Base-by-base conservation (phyloP, 1,140 invertebrate species). In the Doryteuthis pealeii region DNA sequence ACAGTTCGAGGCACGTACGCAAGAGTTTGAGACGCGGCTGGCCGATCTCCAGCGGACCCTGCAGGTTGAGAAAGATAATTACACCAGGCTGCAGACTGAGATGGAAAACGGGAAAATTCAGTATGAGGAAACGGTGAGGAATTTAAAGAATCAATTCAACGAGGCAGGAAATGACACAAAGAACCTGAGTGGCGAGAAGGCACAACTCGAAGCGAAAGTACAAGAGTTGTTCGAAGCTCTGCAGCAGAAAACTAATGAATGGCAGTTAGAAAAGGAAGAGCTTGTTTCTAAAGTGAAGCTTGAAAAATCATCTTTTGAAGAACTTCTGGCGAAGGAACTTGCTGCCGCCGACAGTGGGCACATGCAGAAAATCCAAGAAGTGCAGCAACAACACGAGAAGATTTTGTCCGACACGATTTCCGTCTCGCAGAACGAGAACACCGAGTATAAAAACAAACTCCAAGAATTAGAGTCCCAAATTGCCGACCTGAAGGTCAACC, bases 61-160 rank as follows among this genome's bases (percentile, higher is more conserved):
- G 26, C 33, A 75, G 26, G 58, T 33, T 28, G 62, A 81, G 54
- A 32, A 33, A 67, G 76, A 81, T 26, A 26, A 54, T 4, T 74
- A 75, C 68, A 67, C 68, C 22, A 80, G 80, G 33, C 65, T 80
- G 32, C 49, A 70, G 35, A 80, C 78, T 45, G 78, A 82, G 32
- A 33, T 78, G 18, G 76, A 76, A 28, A 78, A 78, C 32, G 45
- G 74, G 18, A 77, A 75, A 22, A 74, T 72, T 26, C 71, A 80
- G 31, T 69, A 40, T 31, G 62, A 67, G 65, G 68, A 70, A 45
- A 30, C 12, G n/a, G 31, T 76, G 15, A 32, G 70, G 65, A 69
- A 54, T 35, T 35, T 76, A 33, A 72, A 54, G n/a, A 62, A 76
- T 30, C 74, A 81, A 26, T 26, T 54, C 12, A 58, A 62, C n/a